Base-by-base conservation (phyloP, 2,888 invertebrate genomes). In the Lissocephala sabroskyi region DNA sequence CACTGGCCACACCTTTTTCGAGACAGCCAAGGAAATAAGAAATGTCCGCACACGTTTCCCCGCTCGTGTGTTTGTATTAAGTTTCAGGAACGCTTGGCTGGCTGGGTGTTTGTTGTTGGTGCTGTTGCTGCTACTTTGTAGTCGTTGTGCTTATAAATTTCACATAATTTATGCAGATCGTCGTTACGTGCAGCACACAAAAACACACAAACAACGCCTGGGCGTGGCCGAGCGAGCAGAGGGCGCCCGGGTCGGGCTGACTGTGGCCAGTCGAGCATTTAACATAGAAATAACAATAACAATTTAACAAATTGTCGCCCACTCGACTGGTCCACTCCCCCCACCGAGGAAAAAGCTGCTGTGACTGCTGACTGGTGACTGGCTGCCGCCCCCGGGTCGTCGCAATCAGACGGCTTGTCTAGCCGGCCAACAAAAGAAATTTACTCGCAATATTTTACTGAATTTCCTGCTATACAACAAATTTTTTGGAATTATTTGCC, bases 271-370 rank as follows among this genome's bases (percentile, higher is more conserved):
- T 65, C 49, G 54, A 70, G 66, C 71, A 64, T 71, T 71, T 77
- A 71, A 70, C 71, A 77, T 77, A 71, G 75, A 77, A 71, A 71
- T 71, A 71, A 73, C 75, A 77, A 73, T 73, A 73, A 77, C 78
- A 73, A 77, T 73, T 73, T 75, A 77, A 74, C 71, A 73, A 73
- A 73, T 73, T 74, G 71, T 75, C 71, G 75, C 67, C 71, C 64
- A n/a, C n/a, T n/a, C n/a, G 43, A 35, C 26, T 29, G 41, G 29
- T 33, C 13, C 0, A 14, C 6, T 0, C 30, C 14, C 42, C 32
- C 1, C 44, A 19, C 28, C n/a, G n/a, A n/a, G n/a, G n/a, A n/a
- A n/a, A n/a, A n/a, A n/a, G 14, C 0, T 19, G n/a, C 23, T 46
- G 17, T 18, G 19, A 35, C 16, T 49, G 39, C 48, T 32, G 7